Conservation (phyloP, 1,140 invertebrate species). For the Camponotus floridanus region DNA sequence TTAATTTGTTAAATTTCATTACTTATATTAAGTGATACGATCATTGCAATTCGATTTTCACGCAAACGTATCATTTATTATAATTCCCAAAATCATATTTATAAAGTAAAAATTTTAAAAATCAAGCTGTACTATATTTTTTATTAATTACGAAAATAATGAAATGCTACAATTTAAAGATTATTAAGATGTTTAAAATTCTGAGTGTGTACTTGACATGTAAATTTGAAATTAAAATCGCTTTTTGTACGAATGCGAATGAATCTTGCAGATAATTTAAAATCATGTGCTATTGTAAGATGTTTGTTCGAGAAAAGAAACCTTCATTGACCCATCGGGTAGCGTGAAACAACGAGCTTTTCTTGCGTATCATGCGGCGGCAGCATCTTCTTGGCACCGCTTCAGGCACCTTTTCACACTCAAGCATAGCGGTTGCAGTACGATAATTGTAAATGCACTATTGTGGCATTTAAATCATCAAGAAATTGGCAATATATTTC, state of each 20-base stretch:
- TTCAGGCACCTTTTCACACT: constrained; percentile 27
- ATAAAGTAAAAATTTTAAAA: not conserved
- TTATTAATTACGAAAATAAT: not conserved
- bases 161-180: not conserved
- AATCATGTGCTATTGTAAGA: not conserved
- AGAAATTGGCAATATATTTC: not conserved
- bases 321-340: constrained; percentile 75
- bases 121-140: not conserved
- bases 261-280: constrained; percentile 20
- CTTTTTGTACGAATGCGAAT: not conserved
- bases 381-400: constrained; percentile 72
- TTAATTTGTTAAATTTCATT: not conserved
- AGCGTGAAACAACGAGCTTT: constrained; percentile 72
- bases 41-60: not conserved
- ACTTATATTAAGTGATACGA: not conserved
- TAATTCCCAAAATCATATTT: not conserved
- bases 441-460: not conserved
- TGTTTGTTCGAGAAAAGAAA: constrained; percentile 32
- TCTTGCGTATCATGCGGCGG: constrained; percentile 71
- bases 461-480: not conserved
- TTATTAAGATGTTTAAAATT: not conserved
- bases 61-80: not conserved
- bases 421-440: not conserved
- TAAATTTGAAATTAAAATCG: not conserved
- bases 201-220: not conserved